Percentiles rank a stretch among this genome's conserved stretches.
Evolutionary conservation across 2,888 invertebrate species (phyloP).

Genomic region (Eupithecia subumbrata): DNA sequence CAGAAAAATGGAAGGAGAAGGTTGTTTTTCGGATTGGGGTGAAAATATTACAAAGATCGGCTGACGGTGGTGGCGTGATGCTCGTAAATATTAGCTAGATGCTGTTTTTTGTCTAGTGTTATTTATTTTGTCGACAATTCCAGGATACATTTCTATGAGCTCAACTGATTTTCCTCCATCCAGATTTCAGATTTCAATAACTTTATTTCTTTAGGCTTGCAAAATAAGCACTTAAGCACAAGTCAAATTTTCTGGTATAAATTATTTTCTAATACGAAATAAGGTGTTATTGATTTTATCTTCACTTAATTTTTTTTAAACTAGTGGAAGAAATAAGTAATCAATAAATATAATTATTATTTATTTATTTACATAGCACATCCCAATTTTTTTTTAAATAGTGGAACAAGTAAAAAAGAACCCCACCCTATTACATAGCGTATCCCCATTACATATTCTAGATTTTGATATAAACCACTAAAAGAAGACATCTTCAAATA

Average conservation of each 20-base stretch:
- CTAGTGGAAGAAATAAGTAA: no score
- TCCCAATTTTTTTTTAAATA: no score
- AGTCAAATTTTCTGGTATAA: no score
- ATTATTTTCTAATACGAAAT: no score
- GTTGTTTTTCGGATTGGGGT: not conserved
- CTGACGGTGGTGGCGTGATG: not conserved
- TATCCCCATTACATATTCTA: not conserved
- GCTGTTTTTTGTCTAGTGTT: not conserved
- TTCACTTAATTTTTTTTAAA: no score
- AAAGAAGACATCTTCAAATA: not conserved
- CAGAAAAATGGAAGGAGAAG: conserved; percentile 3
- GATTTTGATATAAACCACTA: not conserved
- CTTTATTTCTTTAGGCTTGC: no score
- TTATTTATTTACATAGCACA: no score
- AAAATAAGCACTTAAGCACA: not conserved
- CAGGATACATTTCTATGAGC: not conserved
- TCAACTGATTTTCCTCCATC: not conserved
- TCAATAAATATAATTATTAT: no score
- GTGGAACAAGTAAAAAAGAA: no score
- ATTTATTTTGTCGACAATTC: not conserved
- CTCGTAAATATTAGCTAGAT: not conserved
- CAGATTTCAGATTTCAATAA: no score
- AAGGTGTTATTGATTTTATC: no score
- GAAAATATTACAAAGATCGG: not conserved
- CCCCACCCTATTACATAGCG: no score